These are phyloP conservation scores for Tychaedon coryphoeus DNA, from an alignment of 2,113 vertebrate genomes.

Conservation along the genomic window DNA sequence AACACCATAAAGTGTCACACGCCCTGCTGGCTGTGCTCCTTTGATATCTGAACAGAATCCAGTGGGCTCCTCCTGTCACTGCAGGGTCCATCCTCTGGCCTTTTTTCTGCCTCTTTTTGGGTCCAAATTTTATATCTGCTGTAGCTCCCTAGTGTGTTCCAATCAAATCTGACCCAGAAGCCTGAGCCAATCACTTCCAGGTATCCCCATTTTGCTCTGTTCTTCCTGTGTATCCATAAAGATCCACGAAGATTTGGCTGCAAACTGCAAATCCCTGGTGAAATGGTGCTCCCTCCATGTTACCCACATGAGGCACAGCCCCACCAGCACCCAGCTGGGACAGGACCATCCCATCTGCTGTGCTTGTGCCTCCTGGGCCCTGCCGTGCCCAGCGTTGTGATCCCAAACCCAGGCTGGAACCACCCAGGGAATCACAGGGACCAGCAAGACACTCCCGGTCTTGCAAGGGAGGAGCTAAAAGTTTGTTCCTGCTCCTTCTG, in stretches of 20 bases:
- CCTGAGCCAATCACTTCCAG: background rate
- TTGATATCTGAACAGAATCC: background rate
- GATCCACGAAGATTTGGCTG: background rate
- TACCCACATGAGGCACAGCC: background rate
- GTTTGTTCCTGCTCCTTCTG: background rate
- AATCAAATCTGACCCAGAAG: background rate
- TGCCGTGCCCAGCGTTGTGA: fast-evolving
- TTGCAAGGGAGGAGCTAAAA: background rate
- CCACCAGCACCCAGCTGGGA: background rate
- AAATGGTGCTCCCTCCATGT: background rate
- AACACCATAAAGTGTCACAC: fast-evolving
- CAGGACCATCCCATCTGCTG: background rate
- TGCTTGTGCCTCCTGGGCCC: background rate
- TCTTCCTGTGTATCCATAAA: background rate
- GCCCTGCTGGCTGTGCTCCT: fast-evolving
- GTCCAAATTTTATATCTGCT: background rate
- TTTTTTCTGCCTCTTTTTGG: background rate
- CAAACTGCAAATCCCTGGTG: background rate
- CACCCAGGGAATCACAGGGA: fast-evolving
- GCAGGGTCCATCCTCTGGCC: background rate
- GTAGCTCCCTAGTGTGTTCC: background rate
- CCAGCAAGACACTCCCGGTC: background rate
- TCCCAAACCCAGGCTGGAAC: background rate
- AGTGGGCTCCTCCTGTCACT: background rate
- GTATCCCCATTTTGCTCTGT: background rate